Base-by-base conservation (phyloP, 2,113 vertebrate genomes). In the Cephalopholis sonnerati region DNA sequence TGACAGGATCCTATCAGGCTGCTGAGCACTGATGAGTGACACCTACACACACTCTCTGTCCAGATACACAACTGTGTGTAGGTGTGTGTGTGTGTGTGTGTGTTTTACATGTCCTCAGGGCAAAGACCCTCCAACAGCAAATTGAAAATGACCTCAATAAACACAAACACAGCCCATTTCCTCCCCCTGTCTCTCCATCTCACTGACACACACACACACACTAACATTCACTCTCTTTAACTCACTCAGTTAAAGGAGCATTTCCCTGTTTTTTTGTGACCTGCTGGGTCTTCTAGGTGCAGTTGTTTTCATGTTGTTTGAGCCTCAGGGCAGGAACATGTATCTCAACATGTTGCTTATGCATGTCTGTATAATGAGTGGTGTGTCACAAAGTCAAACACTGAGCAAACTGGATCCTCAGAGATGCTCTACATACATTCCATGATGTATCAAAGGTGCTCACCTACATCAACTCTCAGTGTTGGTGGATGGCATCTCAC, bases 81-180 rank as follows among this genome's bases (percentile, higher is more conserved):
- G 44, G 48, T 76, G 29, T 53, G 46, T 32, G 55, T 58, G 63
- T 77, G 41, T 50, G 57, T 74, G 41, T 62, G 27, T 74, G 58
- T 74, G 27, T 64, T 66, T 57, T 51, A 67, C 72, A 61, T 50
- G 32, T 64, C 77, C 53, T 77, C n/a, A 3, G 68, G 87, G 39
- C 20, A 41, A n/a, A 77, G 75, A 83, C 20, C 29, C 25, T 61
- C 61, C 53, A 50, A 53, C 53, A 66, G 69, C 69, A 89, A 86
- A 84, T 84, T 78, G 61, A 86, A 82, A 79, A 75, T 81, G 74
- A 84, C 77, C 77, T 81, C 81, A 15, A 70, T 79, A 84, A 83
- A 83, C 74, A 79, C 65, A 65, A 57, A 67, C 50, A 22, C 57
- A 55, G 46, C 54, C 41, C 20, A 7, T 25, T 24, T 68, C 20